These are phyloP conservation scores for Microplitis manilae DNA, from an alignment of 2,888 invertebrate genomes.

Conservation along the genomic window DNA sequence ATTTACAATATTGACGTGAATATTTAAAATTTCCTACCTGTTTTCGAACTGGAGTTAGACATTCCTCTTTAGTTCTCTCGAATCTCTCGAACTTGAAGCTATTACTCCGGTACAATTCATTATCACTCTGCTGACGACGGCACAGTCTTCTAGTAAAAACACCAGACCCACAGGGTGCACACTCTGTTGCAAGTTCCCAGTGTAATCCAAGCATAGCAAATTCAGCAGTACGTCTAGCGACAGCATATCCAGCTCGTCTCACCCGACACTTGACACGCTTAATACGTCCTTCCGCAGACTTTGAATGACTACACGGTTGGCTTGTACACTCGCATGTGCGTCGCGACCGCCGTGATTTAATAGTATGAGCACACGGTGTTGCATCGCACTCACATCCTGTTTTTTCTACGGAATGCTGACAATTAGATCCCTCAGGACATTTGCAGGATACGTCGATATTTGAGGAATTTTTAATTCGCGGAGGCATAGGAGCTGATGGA, in stretches of 20 bases:
- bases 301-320: conserved; percentile 62
- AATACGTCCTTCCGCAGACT: conserved; percentile 64
- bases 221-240: conserved; percentile 68
- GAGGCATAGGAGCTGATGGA: conserved; percentile 39
- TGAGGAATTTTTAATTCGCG: conserved; percentile 37
- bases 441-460: conserved; percentile 54
- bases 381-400: conserved; percentile 58
- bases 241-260: conserved; percentile 66
- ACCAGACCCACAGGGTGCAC: conserved; percentile 74
- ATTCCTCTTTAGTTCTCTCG: conserved; percentile 80
- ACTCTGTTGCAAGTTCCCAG: conserved; percentile 75
- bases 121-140: conserved; percentile 82
- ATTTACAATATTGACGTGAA: background rate
- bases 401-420: conserved; percentile 44
- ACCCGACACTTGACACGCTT: conserved; percentile 68
- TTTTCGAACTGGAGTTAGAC: conserved; percentile 75
- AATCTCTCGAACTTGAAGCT: conserved; percentile 91
- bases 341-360: conserved; percentile 58
- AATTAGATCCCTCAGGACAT: conserved; percentile 54
- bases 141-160: conserved; percentile 82
- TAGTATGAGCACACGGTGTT: conserved; percentile 63
- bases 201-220: conserved; percentile 72
- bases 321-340: conserved; percentile 60
- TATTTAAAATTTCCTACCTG: conserved; percentile 75
- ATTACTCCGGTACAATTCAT: conserved; percentile 89